phyloP scores from a whole-genome alignment of 1,140 invertebrate genomes.

The Delia radicum region DNA sequence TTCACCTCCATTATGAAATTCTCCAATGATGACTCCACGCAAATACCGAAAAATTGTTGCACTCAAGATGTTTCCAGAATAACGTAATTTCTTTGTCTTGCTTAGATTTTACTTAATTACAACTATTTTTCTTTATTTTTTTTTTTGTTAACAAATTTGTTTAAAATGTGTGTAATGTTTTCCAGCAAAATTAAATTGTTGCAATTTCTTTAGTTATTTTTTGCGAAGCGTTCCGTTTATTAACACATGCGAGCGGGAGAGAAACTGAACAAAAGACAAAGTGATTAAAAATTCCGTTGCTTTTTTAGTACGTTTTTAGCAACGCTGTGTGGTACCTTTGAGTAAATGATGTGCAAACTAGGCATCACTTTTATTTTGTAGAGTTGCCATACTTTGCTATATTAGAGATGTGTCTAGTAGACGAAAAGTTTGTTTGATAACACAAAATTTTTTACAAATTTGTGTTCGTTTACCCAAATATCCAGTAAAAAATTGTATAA shows the following conservation, averaged over 20 bases:
- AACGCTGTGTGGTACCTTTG: background rate
- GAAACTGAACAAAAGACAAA: background rate
- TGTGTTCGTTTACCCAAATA: too few species aligned
- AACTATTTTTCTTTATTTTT: background rate
- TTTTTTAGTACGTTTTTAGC: background rate
- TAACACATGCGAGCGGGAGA: background rate
- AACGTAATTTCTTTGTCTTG: background rate
- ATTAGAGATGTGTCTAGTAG: too few species aligned
- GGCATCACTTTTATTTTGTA: background rate
- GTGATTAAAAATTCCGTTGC: background rate
- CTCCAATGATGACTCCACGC: background rate
- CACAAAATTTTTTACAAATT: too few species aligned
- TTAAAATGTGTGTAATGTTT: too few species aligned
- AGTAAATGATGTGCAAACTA: background rate
- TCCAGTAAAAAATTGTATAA: too few species aligned
- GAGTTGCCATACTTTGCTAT: background rate
- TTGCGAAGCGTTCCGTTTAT: background rate
- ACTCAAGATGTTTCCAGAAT: background rate
- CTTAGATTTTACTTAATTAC: background rate
- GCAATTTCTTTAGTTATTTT: background rate
- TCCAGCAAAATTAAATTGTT: background rate
- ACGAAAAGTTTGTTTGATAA: too few species aligned
- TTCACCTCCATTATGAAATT: slow-evolving; percentile 72
- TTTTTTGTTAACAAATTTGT: background rate
- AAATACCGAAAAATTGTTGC: background rate